Percentiles rank a stretch among this genome's conserved stretches.
These are phyloP conservation scores for Leucosticte australis DNA, from an alignment of 2,113 vertebrate species.

Conservation along the genomic window DNA sequence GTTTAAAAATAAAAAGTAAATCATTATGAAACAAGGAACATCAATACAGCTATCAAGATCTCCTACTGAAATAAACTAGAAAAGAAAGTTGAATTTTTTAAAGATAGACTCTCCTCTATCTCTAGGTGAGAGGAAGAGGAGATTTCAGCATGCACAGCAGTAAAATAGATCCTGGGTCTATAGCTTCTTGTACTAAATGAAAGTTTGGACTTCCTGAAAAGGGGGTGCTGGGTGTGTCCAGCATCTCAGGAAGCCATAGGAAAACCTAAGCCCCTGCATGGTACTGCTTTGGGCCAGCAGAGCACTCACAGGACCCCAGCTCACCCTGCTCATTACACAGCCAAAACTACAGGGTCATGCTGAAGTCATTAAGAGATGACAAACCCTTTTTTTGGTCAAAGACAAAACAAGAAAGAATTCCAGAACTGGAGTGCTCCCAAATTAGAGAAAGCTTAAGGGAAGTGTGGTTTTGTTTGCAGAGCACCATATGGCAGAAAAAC, in stretches of 20 bases:
- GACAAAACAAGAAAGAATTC: neutral
- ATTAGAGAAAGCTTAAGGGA: neutral
- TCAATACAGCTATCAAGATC: neutral
- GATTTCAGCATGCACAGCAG: neutral
- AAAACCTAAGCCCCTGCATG: accelerated
- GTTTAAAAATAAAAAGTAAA: neutral
- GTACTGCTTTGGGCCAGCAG: accelerated
- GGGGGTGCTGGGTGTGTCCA: neutral
- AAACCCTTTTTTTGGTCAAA: neutral
- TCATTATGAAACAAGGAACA: neutral
- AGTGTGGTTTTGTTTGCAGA: neutral
- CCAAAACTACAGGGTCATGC: neutral
- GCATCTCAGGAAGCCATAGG: neutral
- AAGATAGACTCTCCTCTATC: neutral
- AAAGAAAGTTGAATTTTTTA: neutral
- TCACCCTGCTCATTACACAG: accelerated
- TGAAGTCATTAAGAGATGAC: neutral
- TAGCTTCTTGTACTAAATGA: neutral
- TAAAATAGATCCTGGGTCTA: neutral
- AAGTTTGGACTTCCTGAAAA: neutral
- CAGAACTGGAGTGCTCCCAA: neutral
- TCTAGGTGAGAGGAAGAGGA: neutral
- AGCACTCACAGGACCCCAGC: accelerated
- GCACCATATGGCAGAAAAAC: neutral
- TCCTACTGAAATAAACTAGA: neutral